phyloP scores from a whole-genome alignment of 2,888 invertebrate genomes.

The Sepioteuthis lessoniana region DNA sequence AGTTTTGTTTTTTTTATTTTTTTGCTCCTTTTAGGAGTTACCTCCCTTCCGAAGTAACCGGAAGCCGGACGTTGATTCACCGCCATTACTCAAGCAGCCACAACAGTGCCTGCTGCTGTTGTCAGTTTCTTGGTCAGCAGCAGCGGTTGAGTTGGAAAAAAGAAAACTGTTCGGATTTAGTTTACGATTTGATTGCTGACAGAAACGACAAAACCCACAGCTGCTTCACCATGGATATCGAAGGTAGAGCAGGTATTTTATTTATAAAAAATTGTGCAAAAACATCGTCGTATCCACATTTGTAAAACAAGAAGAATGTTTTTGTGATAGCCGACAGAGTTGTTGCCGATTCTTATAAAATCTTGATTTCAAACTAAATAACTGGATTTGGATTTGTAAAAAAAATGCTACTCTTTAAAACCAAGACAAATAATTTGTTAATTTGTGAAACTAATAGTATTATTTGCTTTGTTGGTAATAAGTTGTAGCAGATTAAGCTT shows the following conservation, averaged over 20 bases:
- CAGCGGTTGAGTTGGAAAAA: not conserved
- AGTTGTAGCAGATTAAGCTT: not conserved
- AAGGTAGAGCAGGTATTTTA: not conserved
- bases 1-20: too few relatives aligned
- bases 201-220: not conserved
- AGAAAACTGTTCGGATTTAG: not conserved
- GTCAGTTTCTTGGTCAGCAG: not conserved
- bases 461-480: not conserved
- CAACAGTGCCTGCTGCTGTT: slow-evolving; percentile 8
- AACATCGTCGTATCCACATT: not conserved
- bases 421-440: not conserved
- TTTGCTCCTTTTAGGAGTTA: not conserved
- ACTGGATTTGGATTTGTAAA: too few relatives aligned
- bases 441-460: not conserved
- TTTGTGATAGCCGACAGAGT: too few relatives aligned
- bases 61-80: not conserved
- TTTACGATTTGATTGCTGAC: not conserved
- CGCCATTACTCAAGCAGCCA: not conserved
- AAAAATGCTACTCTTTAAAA: too few relatives aligned
- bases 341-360: too few relatives aligned
- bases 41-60: not conserved
- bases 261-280: not conserved
- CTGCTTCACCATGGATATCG: not conserved
- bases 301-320: not conserved
- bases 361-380: too few relatives aligned